Evolutionary conservation across 1,140 invertebrate species (phyloP).

Genomic region (Meteorus sp.): DNA sequence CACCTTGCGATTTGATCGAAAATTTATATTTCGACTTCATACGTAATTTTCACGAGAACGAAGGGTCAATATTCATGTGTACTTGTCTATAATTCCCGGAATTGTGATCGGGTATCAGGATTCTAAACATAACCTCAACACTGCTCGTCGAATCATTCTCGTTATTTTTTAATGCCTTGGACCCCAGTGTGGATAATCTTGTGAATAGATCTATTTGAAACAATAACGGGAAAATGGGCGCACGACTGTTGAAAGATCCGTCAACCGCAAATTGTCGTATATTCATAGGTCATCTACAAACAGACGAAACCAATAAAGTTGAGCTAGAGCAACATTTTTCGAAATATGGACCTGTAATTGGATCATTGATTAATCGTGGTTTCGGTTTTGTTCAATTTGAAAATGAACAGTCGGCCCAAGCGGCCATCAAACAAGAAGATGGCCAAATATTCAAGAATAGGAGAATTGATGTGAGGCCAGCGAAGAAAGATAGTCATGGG

Average conservation of each 20-base stretch:
- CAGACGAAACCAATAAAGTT: conserved; percentile 65
- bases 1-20: too few species aligned
- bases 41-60: too few species aligned
- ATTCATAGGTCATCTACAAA: conserved; percentile 74
- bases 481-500: conserved; percentile 51
- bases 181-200: not conserved
- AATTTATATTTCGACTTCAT: too few species aligned
- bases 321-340: conserved; percentile 76
- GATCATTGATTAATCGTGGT: conserved; percentile 72
- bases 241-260: conserved; percentile 68
- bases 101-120: too few species aligned
- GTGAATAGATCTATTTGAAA: not conserved
- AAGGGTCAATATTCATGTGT: too few species aligned
- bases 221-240: conserved; percentile 39
- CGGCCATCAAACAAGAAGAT: conserved; percentile 72
- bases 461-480: conserved; percentile 62
- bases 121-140: conserved; percentile 1
- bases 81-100: too few species aligned
- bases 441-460: conserved; percentile 71
- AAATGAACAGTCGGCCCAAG: conserved; percentile 70
- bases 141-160: too few species aligned
- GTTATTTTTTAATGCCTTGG: not conserved
- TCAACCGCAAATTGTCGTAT: conserved; percentile 70
- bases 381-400: conserved; percentile 88
- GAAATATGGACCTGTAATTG: conserved; percentile 72